Percentiles rank a stretch among this genome's conserved stretches.
These are phyloP conservation scores for Eucera pruinosa DNA, from an alignment of 2,888 invertebrate genomes.

Conservation along the genomic window DNA sequence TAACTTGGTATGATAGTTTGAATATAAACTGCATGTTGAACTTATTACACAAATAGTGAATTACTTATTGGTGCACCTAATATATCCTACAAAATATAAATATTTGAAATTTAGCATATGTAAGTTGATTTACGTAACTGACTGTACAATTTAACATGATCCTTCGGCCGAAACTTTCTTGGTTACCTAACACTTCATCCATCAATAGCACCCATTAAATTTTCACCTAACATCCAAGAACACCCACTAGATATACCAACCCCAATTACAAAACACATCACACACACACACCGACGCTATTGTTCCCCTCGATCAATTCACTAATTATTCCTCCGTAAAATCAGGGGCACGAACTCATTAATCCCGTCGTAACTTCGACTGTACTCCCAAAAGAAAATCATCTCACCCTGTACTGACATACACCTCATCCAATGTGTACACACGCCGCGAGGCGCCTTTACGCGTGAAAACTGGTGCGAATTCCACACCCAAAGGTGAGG, in stretches of 20 bases:
- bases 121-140: too few relatives aligned
- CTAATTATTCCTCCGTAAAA: constrained; percentile 20
- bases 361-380: constrained; percentile 25
- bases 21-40: too few relatives aligned
- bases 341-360: constrained; percentile 22
- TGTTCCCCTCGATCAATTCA: constrained; percentile 11
- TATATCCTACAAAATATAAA: too few relatives aligned
- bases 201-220: background rate
- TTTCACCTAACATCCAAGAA: background rate
- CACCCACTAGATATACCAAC: background rate
- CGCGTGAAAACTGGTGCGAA: constrained; percentile 49
- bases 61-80: too few relatives aligned
- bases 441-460: constrained; percentile 4
- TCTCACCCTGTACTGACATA: background rate
- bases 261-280: background rate
- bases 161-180: too few relatives aligned
- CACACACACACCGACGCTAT: background rate
- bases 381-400: background rate
- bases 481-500: constrained; percentile 48
- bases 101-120: too few relatives aligned
- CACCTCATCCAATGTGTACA: constrained; percentile 18
- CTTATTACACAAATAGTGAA: too few relatives aligned
- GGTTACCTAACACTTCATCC: too few relatives aligned
- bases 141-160: too few relatives aligned
- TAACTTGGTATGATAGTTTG: too few relatives aligned